phyloP scores from a whole-genome alignment of 1,140 invertebrate genomes.

The Acyrthosiphon pisum region DNA sequence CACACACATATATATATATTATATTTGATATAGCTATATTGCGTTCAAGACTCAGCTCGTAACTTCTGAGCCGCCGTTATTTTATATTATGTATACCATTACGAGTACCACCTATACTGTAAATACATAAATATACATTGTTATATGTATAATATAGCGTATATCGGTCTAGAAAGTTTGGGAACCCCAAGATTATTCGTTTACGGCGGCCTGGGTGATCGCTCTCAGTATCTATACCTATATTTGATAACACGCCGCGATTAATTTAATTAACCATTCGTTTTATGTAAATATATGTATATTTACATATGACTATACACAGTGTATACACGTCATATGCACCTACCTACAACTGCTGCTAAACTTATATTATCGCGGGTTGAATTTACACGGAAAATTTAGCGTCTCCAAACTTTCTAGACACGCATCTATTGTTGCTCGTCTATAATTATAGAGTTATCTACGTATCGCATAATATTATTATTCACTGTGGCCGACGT shows the following conservation, averaged over 20 bases:
- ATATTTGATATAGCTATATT: background rate
- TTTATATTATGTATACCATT: background rate
- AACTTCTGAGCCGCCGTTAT: background rate
- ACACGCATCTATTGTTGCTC: background rate
- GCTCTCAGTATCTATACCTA: background rate
- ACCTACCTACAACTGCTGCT: background rate
- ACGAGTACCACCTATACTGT: background rate
- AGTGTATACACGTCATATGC: too few species aligned
- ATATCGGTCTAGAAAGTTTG: background rate
- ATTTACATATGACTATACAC: too few species aligned
- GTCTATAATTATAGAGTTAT: background rate
- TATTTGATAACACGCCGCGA: background rate
- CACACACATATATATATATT: background rate
- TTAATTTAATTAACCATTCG: conserved; percentile 1
- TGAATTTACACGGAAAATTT: background rate
- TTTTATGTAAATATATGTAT: background rate
- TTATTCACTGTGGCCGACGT: background rate
- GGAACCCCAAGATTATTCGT: background rate
- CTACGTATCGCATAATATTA: background rate
- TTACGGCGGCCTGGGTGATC: background rate
- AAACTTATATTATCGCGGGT: background rate
- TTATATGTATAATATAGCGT: background rate
- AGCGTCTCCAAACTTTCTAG: background rate
- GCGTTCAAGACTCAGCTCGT: background rate
- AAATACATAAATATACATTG: background rate